These are phyloP conservation scores for Onchidella celtica DNA, from an alignment of 2,888 invertebrate genomes.

Conservation along the genomic window DNA sequence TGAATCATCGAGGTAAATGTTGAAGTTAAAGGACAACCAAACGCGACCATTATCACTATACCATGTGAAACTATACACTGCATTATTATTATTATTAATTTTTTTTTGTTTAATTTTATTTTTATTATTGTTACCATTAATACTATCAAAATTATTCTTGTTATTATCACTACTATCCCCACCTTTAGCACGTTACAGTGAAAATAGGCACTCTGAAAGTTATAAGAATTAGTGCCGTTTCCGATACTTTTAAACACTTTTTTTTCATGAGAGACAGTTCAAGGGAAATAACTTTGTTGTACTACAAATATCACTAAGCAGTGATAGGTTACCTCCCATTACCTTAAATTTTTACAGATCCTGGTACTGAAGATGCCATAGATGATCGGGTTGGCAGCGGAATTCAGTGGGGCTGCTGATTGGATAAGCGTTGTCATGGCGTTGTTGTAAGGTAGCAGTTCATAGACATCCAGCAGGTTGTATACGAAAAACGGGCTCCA, in stretches of 20 bases:
- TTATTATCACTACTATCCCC: conserved; percentile 3
- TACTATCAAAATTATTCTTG: neutral
- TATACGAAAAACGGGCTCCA: conserved; percentile 98
- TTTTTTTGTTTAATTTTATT: neutral
- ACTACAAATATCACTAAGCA: no score
- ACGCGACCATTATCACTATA: no score
- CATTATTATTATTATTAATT: neutral
- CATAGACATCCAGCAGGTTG: conserved; percentile 92
- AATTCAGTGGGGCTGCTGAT: conserved; percentile 94
- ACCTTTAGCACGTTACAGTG: no score
- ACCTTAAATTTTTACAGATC: conserved; percentile 92
- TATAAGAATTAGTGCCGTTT: no score
- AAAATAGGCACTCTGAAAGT: no score
- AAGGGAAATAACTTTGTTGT: no score
- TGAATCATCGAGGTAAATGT: no score
- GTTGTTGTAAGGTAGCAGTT: conserved; percentile 51
- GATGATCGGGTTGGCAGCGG: conserved; percentile 96
- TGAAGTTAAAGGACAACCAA: no score
- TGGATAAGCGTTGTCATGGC: conserved; percentile 93
- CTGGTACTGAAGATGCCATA: conserved; percentile 96
- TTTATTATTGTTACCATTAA: conserved; percentile 1
- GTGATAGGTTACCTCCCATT: conserved; percentile 77
- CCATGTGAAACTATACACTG: no score
- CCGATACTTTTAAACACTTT: no score
- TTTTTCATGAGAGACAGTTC: no score